Conservation (phyloP, 2,888 invertebrate species). For the Ophion costatus region DNA sequence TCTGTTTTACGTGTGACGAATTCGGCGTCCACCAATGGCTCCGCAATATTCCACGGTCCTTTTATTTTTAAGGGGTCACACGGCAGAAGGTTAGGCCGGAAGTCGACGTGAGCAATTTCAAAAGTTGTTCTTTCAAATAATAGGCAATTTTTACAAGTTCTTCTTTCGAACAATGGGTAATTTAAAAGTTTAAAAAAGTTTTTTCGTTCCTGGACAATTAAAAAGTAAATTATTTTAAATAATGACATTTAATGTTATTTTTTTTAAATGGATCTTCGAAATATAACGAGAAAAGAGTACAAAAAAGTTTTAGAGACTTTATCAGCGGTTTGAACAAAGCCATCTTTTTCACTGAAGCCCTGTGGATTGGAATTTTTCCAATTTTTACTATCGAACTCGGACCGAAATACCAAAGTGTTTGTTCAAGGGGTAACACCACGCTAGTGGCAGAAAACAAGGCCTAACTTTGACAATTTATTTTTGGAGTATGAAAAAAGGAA, state of each 20-base stretch:
- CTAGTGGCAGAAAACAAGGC: too few relatives aligned
- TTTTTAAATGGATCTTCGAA: neutral
- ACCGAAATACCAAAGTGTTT: too few relatives aligned
- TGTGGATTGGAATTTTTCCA: neutral
- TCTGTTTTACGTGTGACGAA: slow-evolving; percentile 37
- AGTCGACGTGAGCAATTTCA: neutral
- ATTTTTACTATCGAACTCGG: too few relatives aligned
- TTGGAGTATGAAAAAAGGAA: too few relatives aligned
- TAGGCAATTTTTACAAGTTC: neutral
- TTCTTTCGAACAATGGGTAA: neutral
- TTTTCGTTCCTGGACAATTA: too few relatives aligned
- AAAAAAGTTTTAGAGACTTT: neutral
- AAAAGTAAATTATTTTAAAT: neutral
- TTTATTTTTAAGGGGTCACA: neutral
- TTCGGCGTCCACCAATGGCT: slow-evolving; percentile 15
- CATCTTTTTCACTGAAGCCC: neutral
- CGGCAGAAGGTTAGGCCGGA: neutral
- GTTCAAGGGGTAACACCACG: too few relatives aligned
- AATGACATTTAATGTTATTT: neutral
- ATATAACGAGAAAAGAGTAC: neutral
- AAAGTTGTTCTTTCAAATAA: neutral
- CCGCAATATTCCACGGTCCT: neutral
- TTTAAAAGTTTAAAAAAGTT: too few relatives aligned
- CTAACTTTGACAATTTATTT: too few relatives aligned
- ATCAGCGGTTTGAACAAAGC: neutral